These are phyloP conservation scores for Torymus aiolomorphi DNA, from an alignment of 2,888 invertebrate species.

Conservation along the genomic window DNA sequence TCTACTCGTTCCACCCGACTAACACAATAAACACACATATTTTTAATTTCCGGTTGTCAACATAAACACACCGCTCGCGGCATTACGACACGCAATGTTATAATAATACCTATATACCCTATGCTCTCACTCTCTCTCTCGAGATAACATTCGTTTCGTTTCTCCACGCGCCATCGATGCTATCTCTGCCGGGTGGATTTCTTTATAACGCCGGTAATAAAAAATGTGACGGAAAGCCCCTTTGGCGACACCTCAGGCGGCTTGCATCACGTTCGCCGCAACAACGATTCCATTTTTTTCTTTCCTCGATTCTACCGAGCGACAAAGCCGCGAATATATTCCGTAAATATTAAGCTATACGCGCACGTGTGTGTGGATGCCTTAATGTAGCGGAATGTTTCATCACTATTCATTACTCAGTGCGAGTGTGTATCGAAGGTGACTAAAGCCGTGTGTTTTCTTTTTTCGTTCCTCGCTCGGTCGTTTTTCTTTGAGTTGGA, in stretches of 20 bases:
- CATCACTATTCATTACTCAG: constrained; percentile 38
- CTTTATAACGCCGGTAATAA: no score
- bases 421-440: constrained; percentile 27
- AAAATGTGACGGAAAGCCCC: no score
- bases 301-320: background rate
- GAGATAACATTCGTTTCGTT: no score
- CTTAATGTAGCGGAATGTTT: constrained; percentile 23
- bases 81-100: no score
- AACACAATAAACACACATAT: background rate
- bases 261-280: no score
- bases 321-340: constrained; percentile 24
- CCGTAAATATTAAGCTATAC: constrained; percentile 18
- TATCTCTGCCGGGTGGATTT: no score
- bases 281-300: no score
- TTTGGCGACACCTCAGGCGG: no score
- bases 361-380: background rate
- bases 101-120: no score
- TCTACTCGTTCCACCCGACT: no score
- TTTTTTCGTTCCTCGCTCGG: background rate
- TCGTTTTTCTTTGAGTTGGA: background rate
- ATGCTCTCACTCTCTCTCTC: no score
- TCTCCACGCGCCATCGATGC: no score
- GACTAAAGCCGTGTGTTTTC: constrained; percentile 27
- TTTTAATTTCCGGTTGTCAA: background rate
- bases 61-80: background rate